phyloP scores from a whole-genome alignment of 35 echinoderm and acorn worm genomes.

The Holothuria glaberrima region DNA sequence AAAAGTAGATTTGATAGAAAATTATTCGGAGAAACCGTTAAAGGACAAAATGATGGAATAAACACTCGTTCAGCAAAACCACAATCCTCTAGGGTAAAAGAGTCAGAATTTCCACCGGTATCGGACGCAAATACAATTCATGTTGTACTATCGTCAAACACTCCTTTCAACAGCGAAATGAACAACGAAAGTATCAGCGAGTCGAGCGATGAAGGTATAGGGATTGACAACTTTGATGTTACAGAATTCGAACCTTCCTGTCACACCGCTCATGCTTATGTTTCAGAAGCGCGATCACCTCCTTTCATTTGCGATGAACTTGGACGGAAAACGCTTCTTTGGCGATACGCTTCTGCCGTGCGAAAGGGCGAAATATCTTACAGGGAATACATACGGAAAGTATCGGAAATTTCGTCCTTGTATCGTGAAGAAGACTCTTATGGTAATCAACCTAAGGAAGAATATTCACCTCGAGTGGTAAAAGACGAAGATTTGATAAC shows the following conservation, averaged over 20 bases:
- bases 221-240: not conserved
- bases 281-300: conserved; percentile 29
- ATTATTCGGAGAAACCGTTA: not conserved
- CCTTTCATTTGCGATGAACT: conserved; percentile 62
- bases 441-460: conserved; percentile 24
- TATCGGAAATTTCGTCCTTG: conserved; percentile 70
- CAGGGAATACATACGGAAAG: conserved; percentile 68
- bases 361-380: conserved; percentile 78
- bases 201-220: not conserved
- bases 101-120: not conserved
- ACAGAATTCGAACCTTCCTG: conserved; percentile 60
- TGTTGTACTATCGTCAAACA: not conserved
- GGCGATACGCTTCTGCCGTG: conserved; percentile 61
- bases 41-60: not conserved
- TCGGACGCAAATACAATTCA: not conserved
- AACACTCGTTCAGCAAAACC: not conserved
- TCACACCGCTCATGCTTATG: conserved; percentile 10
- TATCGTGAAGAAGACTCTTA: conserved; percentile 37
- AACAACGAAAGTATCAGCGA: not conserved
- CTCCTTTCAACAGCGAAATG: not conserved
- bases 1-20: conserved; percentile 43
- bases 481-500: conserved; percentile 23
- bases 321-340: conserved; percentile 61
- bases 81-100: not conserved
- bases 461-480: not conserved